Base-by-base conservation (phyloP, 2,888 invertebrate species). In the Yponomeuta malinellus region DNA sequence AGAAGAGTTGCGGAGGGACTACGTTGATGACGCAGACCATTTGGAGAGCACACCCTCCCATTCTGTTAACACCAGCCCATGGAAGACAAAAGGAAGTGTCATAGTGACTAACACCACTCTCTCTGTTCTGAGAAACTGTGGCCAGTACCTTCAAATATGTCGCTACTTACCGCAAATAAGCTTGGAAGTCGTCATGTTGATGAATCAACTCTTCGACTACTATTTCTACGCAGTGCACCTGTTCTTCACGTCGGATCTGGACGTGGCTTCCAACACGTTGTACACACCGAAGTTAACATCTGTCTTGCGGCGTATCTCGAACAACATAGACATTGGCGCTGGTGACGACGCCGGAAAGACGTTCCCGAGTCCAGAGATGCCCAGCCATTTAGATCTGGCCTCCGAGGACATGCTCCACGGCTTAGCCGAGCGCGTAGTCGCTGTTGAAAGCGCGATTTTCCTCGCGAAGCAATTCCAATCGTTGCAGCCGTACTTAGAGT, bases 91-190 rank as follows among this genome's bases (percentile, higher is more conserved):
- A 84, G 83, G 94, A 76, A 81, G 93, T 80, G 79, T 94, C 0
- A 95, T 97, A 79, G 95, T 98, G 2, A 98, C 98, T 0, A 99
- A 98, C 80, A 98, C 98, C 0, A 97, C 98, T 0, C 84, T 99
- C 15, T 97, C 97, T 72, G 96, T 99, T 0, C 87, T 98, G 33
- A 93, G 98, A 75, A 96, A 98, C 73, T 96, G 96, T 83, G 98
- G 97, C 15, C 96, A 97, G 77, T 99, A 99, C 83, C 93, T 99
- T 71, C 98, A 98, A 86, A 98, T 99, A 94, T 97, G 98, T 82
- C 93, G 96, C 77, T 94, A 98, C 72, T 87, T 99, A 64, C 96
- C 97, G 71, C 96, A 98, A 59, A 98, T 98, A 74, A 96, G 98
- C 0, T 94, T 96, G 78, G 97, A 98, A 87, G 97, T 98, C 2